phyloP scores from a whole-genome alignment of 2,113 vertebrate species.

The Syrrhaptes paradoxus region DNA sequence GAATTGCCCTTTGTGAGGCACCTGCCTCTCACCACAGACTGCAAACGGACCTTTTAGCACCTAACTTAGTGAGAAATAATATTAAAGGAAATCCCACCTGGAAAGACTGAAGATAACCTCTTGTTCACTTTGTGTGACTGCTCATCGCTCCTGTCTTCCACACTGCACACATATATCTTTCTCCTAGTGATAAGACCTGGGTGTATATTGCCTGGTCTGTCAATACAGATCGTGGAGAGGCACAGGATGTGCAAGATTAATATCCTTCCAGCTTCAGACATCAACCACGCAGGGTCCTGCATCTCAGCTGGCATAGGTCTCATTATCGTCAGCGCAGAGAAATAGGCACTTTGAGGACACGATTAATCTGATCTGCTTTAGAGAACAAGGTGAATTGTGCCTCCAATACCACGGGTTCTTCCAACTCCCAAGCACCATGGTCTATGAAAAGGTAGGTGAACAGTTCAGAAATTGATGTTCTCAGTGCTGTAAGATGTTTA shows the following conservation, averaged over 20 bases:
- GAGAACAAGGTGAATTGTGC: not conserved
- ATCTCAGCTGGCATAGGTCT: not conserved
- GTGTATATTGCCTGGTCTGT: not conserved
- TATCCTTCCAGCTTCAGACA: not conserved
- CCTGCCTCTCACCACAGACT: not conserved
- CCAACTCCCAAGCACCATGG: not conserved
- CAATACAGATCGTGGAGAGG: not conserved
- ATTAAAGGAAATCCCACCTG: not conserved
- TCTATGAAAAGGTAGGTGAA: not conserved
- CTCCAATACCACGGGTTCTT: not conserved
- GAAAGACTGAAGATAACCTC: not conserved
- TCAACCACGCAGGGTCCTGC: not conserved
- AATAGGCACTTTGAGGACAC: not conserved
- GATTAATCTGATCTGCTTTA: not conserved
- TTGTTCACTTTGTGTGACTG: not conserved
- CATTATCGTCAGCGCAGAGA: not conserved
- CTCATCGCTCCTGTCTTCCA: not conserved
- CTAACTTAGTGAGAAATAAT: accelerated
- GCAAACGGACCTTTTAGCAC: not conserved
- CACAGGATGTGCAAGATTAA: not conserved
- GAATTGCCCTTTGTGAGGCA: not conserved
- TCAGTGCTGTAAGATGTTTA: not conserved
- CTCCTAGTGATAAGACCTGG: not conserved
- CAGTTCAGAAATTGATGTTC: not conserved
- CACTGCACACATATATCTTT: accelerated